phyloP scores from a whole-genome alignment of 2,113 vertebrate species.

The Macquaria ambigua region DNA sequence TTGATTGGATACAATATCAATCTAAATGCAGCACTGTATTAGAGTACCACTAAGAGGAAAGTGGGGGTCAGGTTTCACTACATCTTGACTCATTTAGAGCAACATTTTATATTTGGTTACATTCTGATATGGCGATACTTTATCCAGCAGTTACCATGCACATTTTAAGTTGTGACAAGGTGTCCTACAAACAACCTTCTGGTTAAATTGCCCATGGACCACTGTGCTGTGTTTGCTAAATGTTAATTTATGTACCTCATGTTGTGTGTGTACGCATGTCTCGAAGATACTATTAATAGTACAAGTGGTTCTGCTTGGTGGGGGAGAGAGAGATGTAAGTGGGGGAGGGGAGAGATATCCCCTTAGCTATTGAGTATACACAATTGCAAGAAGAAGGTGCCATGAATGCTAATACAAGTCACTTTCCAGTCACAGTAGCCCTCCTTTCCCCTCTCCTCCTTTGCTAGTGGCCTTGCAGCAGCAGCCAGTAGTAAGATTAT shows the following conservation, averaged over 20 bases:
- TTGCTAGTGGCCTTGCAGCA: constrained; percentile 69
- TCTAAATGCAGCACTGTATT: constrained; percentile 18
- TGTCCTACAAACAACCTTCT: constrained; percentile 84
- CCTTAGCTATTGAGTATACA: constrained; percentile 56
- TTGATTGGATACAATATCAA: constrained; percentile 12
- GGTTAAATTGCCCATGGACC: constrained; percentile 72
- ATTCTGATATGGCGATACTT: constrained; percentile 16
- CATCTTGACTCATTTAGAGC: constrained; percentile 13
- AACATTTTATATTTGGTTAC: constrained; percentile 18
- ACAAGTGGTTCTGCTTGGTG: constrained; percentile 65
- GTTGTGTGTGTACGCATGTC: constrained; percentile 72
- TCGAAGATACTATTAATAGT: constrained; percentile 76
- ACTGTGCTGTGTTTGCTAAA: constrained; percentile 72
- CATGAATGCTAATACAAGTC: constrained; percentile 81
- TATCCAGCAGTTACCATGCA: constrained; percentile 34
- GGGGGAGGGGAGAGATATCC: constrained; percentile 60
- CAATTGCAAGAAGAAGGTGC: constrained; percentile 76
- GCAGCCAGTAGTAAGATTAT: constrained; percentile 77
- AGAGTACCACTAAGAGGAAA: constrained; percentile 1
- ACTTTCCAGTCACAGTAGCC: constrained; percentile 51
- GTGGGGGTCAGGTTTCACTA: neutral
- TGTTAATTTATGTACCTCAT: constrained; percentile 81
- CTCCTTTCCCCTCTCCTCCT: constrained; percentile 47
- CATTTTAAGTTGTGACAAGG: constrained; percentile 50
- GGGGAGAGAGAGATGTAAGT: constrained; percentile 47